Evolutionary conservation across 2,797 vertebrate species (phyloP).

Genomic region (Pseudotriccus pelzelni): DNA sequence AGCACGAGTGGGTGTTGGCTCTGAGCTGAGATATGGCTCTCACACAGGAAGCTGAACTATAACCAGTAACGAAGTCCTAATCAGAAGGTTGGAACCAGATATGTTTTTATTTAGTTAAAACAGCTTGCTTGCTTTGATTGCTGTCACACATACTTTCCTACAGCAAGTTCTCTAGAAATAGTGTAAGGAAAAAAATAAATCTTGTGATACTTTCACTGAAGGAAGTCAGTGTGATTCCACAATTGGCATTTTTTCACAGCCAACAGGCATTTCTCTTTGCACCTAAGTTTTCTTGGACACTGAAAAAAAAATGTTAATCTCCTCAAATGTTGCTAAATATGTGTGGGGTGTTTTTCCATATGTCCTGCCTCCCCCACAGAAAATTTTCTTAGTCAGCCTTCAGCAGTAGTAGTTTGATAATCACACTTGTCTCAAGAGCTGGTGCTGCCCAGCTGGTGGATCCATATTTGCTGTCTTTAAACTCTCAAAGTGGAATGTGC

Average conservation of each 20-base stretch:
- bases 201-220: background rate
- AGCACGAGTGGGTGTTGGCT: background rate
- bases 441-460: background rate
- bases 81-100: background rate
- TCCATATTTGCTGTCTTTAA: background rate
- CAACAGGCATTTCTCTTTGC: background rate
- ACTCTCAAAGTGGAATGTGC: background rate
- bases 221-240: background rate
- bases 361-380: background rate
- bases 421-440: background rate
- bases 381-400: background rate
- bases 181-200: background rate
- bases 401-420: background rate
- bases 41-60: background rate
- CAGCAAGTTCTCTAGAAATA: background rate
- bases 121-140: background rate
- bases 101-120: background rate
- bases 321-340: background rate
- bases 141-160: background rate
- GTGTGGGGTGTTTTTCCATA: fast-evolving
- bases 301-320: background rate
- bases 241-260: background rate
- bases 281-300: background rate
- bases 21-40: background rate
- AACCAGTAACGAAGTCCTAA: background rate